phyloP scores from a whole-genome alignment of 2,888 invertebrate genomes.

The Eupithecia exiguata region DNA sequence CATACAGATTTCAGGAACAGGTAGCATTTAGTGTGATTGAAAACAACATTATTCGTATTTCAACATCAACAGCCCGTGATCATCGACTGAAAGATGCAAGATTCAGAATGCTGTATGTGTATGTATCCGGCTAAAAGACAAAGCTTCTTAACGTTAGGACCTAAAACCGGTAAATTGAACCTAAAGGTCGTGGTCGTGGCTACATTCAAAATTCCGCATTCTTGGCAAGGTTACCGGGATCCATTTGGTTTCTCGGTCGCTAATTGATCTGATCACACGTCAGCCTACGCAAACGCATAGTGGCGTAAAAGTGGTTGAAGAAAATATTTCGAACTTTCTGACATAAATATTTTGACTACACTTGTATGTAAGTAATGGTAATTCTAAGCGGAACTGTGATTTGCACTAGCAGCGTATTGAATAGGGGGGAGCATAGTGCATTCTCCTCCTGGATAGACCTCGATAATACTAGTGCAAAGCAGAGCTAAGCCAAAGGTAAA shows the following conservation, averaged over 20 bases:
- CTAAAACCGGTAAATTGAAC: conserved; percentile 15
- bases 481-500: too few relatives aligned
- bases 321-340: neutral
- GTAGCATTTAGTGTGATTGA: neutral
- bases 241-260: conserved; percentile 15
- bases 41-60: neutral
- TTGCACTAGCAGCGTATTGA: neutral
- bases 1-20: neutral
- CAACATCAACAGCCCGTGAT: neutral
- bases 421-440: neutral
- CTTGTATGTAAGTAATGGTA: neutral
- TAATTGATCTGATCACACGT: conserved; percentile 5
- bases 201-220: conserved; percentile 26
- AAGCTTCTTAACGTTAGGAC: neutral
- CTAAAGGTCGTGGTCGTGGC: conserved; percentile 10
- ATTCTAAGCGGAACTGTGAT: neutral
- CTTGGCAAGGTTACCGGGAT: conserved; percentile 21
- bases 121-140: neutral
- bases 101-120: neutral
- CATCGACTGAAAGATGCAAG: neutral
- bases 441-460: neutral
- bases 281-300: conserved; percentile 5
- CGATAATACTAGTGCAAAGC: neutral
- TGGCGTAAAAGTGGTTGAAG: neutral
- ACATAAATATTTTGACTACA: conserved; percentile 1